These are phyloP conservation scores for Hycleus cichorii DNA, from an alignment of 1,140 invertebrate genomes.

Conservation along the genomic window DNA sequence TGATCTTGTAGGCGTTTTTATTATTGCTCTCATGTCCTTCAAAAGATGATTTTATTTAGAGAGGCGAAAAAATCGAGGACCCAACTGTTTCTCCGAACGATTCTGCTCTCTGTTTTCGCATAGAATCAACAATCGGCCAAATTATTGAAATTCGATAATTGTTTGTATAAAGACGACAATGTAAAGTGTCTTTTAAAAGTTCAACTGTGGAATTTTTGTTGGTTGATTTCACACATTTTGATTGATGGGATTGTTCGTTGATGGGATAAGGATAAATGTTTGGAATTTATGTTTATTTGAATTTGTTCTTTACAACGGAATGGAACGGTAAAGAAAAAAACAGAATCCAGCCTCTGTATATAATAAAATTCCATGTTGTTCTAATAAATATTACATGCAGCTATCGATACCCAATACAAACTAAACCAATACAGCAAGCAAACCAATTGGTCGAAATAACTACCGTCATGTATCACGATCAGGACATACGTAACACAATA, in stretches of 20 bases:
- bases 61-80: background rate
- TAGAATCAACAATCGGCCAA: no score
- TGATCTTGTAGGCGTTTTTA: background rate
- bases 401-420: conserved; percentile 4
- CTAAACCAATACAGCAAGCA: conserved; percentile 14
- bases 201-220: no score
- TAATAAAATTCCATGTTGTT: conserved; percentile 15
- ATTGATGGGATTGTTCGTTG: background rate
- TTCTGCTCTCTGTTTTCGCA: background rate
- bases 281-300: background rate
- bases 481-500: conserved; percentile 32
- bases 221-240: background rate
- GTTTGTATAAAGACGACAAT: no score
- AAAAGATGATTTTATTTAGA: no score
- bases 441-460: conserved; percentile 30
- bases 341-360: conserved; percentile 1
- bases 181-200: no score
- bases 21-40: conserved; percentile 2
- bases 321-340: background rate
- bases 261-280: background rate
- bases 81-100: background rate
- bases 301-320: background rate
- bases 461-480: conserved; percentile 31
- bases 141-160: no score
- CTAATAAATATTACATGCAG: conserved; percentile 29